phyloP scores from a whole-genome alignment of 2,113 vertebrate genomes.

The Anarhynchus alexandrinus region DNA sequence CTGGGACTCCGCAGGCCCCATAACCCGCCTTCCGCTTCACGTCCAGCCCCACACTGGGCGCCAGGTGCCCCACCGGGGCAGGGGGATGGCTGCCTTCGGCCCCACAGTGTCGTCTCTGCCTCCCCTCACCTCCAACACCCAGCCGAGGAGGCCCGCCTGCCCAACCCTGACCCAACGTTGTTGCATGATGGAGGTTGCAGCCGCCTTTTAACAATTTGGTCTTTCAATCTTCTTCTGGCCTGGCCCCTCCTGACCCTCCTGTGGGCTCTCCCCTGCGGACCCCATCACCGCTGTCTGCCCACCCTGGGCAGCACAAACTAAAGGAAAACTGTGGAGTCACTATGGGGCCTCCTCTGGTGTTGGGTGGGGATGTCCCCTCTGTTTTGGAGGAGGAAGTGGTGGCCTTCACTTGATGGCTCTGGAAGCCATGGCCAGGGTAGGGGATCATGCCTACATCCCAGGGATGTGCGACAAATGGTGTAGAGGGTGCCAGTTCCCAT shows the following conservation, averaged over 20 bases:
- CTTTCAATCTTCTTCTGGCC: neutral
- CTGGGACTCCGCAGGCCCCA: neutral
- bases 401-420: neutral
- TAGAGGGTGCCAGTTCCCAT: neutral
- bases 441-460: rapidly evolving
- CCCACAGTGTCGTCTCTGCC: rapidly evolving
- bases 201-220: neutral
- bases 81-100: rapidly evolving
- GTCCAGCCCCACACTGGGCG: neutral
- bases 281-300: rapidly evolving
- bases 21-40: neutral
- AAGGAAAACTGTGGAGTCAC: neutral
- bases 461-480: rapidly evolving
- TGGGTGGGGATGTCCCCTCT: neutral
- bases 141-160: rapidly evolving
- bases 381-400: neutral
- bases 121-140: neutral
- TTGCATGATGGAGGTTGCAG: neutral
- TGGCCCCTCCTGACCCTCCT: rapidly evolving
- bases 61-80: rapidly evolving
- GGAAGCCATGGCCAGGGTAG: neutral
- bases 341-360: neutral
- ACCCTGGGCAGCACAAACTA: neutral
- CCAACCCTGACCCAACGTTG: rapidly evolving
- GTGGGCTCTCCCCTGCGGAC: neutral